Evolutionary conservation across 2,797 vertebrate genomes (phyloP), one percentile per base, ranked within the genome.

Genomic region (Eleutherodactylus coqui): DNA sequence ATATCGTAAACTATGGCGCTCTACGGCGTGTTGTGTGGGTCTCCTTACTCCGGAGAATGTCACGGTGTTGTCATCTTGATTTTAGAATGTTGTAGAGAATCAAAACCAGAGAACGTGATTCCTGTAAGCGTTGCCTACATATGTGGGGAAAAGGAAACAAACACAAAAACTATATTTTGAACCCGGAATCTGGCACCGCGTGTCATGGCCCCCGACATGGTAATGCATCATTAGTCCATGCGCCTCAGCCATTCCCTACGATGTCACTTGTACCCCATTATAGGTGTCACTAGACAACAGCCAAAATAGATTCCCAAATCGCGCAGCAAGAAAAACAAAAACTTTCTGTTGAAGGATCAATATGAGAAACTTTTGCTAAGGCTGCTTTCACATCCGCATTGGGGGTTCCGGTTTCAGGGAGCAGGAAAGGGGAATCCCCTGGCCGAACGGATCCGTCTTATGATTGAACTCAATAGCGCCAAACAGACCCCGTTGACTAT

Each of bases 1-100:
- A 45, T 72, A 53, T 82, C 47, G 38, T 70, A 72, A 55, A 72
- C 47, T 82, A 4, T 72, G 14, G 19, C 38, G 69, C 24, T 73
- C 24, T n/a, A 27, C 27, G 16, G 70, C 2, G 21, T 27, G 38
- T 21, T 27, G 19, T 43, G n/a, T 16, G 16, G 19, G 4, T 21
- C 43, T 27, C 45, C n/a, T 45, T 73, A 45, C n/a, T 14, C 5
- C 43, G 27, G 13, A 45, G 2, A 43, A 43, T 27, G 70, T 45
- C 13, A 73, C 21, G 16, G 19, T 27, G 27, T 27, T 29, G 27
- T 62, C n/a, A 53, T 13, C 62, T 43, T 38, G 11, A n/a, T 72
- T 43, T 43, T 72, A 11, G 17, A 41, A 69, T 69, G 34, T 69
- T 38, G 11, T 69, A 38, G 19, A 19, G 29, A 3, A 38, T 17